Base-by-base conservation (phyloP, 2,888 invertebrate genomes). In the Operophtera brumata region DNA sequence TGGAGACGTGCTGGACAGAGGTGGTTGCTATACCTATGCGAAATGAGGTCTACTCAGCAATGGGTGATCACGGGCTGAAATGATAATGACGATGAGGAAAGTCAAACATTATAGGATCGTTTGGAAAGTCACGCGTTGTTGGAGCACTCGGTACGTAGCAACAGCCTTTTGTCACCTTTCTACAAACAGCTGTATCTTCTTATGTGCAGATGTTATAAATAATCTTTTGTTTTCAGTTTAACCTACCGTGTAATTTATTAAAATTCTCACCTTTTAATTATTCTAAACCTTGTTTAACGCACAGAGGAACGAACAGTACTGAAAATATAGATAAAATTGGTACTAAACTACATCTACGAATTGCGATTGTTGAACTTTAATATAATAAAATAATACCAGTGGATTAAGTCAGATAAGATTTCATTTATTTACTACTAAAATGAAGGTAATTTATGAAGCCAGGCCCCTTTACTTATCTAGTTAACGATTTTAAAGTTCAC, bases 401-500 rank as follows among this genome's bases (percentile, higher is more conserved):
- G 51, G 64, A 70, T 70, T 71, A 70, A 56, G 44, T 55, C 4
- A 12, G 73, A 73, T 73, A 73, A 73, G 56, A 63, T 50, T 59
- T 47, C 50, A 51, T 59, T 54, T 59, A 46, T 48, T 52, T 41
- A 47, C 34, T 28, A 36, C 37, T 8, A 10, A 54, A 37, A 10
- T 13, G 7, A 13, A 37, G n/a, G 42, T 12, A 36, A 50, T 5
- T 6, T 12, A 11, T 35, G 12, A 12, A 35, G 10, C 7, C n/a
- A 2, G 30, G 30, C 8, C 9, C 34, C 3, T 34, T 30, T 9
- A 30, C 10, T 6, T 30, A 10, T 30, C 30, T 4, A 6, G 6
- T 9, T 30, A 9, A 30, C 10, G 7, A 30, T 30, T 6, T 20
- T 4, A 20, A 20, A 20, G 20, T 3, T 20, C n/a, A n/a, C n/a